These are phyloP conservation scores for Nibea coibor DNA, from an alignment of 2,113 vertebrate species.

Conservation along the genomic window DNA sequence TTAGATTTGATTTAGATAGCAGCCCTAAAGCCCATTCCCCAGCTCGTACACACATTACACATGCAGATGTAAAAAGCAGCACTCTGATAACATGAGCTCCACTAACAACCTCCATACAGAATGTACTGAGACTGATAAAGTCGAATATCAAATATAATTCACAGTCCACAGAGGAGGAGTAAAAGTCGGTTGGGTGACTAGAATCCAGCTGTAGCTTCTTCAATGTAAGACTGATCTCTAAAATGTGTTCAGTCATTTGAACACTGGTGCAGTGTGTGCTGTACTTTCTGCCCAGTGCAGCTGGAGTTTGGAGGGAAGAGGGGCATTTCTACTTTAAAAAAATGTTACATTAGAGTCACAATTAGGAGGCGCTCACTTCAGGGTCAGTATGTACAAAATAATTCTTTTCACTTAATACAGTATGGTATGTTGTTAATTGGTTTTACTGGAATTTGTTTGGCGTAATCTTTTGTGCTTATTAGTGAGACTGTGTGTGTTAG, in stretches of 20 bases:
- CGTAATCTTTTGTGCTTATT: neutral
- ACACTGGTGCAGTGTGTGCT: neutral
- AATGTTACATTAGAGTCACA: neutral
- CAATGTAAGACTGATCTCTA: neutral
- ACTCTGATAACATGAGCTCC: conserved; percentile 2
- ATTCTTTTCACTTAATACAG: neutral
- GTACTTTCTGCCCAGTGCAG: neutral
- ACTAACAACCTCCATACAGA: neutral
- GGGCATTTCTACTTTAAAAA: neutral
- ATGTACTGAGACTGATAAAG: neutral
- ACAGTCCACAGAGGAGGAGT: neutral
- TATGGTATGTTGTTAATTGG: neutral
- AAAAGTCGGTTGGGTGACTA: neutral
- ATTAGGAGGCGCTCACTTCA: neutral
- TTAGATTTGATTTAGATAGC: conserved; percentile 37
- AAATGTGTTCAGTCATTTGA: neutral
- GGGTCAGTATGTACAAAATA: neutral
- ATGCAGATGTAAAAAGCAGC: conserved; percentile 24
- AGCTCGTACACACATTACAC: neutral
- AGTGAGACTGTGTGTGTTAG: neutral
- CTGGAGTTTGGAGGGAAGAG: no score
- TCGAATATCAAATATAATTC: neutral
- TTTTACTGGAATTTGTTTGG: neutral
- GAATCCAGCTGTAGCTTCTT: neutral
- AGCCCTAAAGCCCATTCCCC: neutral